These are phyloP conservation scores for Caenorhabditis parvicauda DNA, from an alignment of 2,888 invertebrate species.

Conservation along the genomic window DNA sequence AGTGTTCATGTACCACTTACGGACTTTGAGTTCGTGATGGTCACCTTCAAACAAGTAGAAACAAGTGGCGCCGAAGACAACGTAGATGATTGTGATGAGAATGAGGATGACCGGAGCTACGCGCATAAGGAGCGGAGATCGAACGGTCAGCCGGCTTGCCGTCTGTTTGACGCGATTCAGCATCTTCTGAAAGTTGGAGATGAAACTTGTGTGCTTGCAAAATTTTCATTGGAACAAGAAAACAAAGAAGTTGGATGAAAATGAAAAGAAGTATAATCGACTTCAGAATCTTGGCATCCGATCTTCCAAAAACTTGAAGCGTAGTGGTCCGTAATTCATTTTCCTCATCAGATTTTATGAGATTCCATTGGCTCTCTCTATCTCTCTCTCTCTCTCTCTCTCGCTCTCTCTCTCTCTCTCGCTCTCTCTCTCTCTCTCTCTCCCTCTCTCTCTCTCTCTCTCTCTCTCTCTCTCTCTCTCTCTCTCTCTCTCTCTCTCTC, in stretches of 20 bases:
- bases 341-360: background rate
- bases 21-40: conserved; percentile 35
- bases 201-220: too few species aligned
- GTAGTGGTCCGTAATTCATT: background rate
- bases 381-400: conserved; percentile 15
- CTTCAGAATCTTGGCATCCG: background rate
- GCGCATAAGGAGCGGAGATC: conserved; percentile 19
- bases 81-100: conserved; percentile 33
- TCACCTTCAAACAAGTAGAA: conserved; percentile 48
- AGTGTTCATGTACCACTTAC: conserved; percentile 44
- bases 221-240: background rate
- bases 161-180: conserved; percentile 25
- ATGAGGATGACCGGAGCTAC: conserved; percentile 19
- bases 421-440: conserved; percentile 6
- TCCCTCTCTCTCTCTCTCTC: conserved; percentile 16
- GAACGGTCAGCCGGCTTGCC: conserved; percentile 14
- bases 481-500: conserved; percentile 7
- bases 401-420: conserved; percentile 9
- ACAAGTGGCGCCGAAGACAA: conserved; percentile 49
- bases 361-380: too few species aligned
- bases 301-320: background rate
- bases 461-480: conserved; percentile 9
- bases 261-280: background rate
- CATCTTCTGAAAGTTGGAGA: conserved; percentile 18
- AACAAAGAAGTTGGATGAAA: background rate